These are phyloP conservation scores for Agonopterix arenella DNA, from an alignment of 2,888 invertebrate genomes.

Conservation along the genomic window DNA sequence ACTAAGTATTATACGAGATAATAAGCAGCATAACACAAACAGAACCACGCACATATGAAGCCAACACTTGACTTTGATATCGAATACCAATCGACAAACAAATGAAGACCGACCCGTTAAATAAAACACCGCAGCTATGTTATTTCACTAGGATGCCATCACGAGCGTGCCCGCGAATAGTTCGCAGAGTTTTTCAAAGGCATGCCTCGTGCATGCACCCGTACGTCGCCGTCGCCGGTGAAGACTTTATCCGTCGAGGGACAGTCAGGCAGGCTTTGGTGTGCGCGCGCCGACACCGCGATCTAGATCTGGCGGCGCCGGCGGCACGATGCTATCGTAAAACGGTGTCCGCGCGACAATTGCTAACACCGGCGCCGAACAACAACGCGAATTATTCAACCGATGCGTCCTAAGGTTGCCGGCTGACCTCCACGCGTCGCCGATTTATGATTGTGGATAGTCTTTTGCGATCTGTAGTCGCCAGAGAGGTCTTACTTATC, in stretches of 20 bases:
- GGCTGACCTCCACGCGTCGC: conserved; percentile 22
- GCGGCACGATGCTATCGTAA: conserved; percentile 65
- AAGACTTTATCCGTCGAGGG: conserved; percentile 68
- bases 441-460: conserved; percentile 2
- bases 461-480: background rate
- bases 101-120: conserved; percentile 3
- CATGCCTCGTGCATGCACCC: conserved; percentile 32
- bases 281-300: conserved; percentile 65
- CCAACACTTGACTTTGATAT: background rate
- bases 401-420: conserved; percentile 22
- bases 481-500: too few species aligned
- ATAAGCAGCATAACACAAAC: background rate
- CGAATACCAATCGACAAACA: background rate
- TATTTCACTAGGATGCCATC: conserved; percentile 61
- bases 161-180: conserved; percentile 41
- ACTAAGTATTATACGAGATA: too few species aligned
- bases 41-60: conserved; percentile 11
- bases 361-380: conserved; percentile 62
- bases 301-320: conserved; percentile 56
- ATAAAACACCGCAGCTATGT: conserved; percentile 1
- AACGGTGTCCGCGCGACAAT: conserved; percentile 62
- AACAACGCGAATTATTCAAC: conserved; percentile 64
- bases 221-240: conserved; percentile 21
- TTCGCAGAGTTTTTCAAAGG: conserved; percentile 57
- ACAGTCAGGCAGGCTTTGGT: conserved; percentile 66